Conservation (phyloP, 1,140 invertebrate species). For the Neomicropteryx cornuta region DNA sequence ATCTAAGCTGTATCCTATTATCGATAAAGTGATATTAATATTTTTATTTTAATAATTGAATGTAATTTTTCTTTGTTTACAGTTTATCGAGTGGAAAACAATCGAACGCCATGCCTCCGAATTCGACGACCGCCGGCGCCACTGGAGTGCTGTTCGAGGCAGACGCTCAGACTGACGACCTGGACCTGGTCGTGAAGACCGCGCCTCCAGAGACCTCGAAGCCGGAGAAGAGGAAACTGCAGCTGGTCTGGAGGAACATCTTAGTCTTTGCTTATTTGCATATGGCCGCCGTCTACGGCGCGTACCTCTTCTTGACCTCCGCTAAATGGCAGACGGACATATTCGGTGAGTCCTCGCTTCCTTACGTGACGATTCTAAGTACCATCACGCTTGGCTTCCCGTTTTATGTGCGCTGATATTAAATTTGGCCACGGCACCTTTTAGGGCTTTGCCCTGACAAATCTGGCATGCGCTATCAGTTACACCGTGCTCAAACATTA, state of each 20-base stretch:
- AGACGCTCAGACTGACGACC: conserved; percentile 44
- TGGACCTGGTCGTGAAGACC: too few species aligned
- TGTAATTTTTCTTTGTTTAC: too few species aligned
- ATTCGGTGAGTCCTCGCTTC: conserved; percentile 62
- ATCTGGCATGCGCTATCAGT: too few species aligned
- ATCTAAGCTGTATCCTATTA: too few species aligned
- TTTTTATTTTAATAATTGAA: too few species aligned
- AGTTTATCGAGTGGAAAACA: too few species aligned
- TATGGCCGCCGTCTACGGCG: conserved; percentile 70
- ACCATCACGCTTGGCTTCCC: conserved; percentile 1
- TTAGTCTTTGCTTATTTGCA: conserved; percentile 79
- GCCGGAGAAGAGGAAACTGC: conserved; percentile 34
- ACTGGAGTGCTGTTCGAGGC: conserved; percentile 54
- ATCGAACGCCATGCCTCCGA: conserved; percentile 56
- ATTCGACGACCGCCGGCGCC: conserved; percentile 39
- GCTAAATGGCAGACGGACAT: conserved; percentile 66
- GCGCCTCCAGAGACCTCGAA: conserved; percentile 25
- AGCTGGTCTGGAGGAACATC: conserved; percentile 92
- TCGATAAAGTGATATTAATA: too few species aligned
- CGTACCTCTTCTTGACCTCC: conserved; percentile 66
- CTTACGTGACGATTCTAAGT: too few species aligned
- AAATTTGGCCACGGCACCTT: not conserved
- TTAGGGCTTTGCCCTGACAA: not conserved
- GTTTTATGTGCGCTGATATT: too few species aligned
- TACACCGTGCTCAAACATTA: too few species aligned